A percentile compares a stretch with the other conserved stretches of the same genome.
phyloP scores from a whole-genome alignment of 2,113 vertebrate species.

The Callipepla squamata region DNA sequence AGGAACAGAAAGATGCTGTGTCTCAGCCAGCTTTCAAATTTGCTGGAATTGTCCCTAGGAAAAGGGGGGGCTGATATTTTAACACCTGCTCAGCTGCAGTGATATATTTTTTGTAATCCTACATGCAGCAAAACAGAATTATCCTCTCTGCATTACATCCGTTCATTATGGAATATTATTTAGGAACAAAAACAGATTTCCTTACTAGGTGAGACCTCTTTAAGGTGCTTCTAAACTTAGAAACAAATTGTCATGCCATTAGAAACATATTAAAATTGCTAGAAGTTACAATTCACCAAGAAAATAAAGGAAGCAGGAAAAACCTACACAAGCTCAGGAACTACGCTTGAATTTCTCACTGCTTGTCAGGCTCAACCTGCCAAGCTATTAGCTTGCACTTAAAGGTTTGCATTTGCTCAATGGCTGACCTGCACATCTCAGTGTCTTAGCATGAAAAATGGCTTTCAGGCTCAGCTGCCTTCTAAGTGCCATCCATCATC shows the following conservation, averaged over 20 bases:
- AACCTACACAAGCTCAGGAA: neutral
- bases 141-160: neutral
- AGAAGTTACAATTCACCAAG: neutral
- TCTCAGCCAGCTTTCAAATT: neutral
- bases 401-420: neutral
- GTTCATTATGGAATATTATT: neutral
- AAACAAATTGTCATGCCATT: neutral
- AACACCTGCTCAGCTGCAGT: neutral
- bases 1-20: neutral
- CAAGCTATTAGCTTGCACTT: conserved; percentile 26
- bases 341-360: neutral
- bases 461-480: conserved; percentile 35
- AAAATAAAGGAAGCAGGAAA: neutral
- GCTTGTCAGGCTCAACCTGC: neutral
- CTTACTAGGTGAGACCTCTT: neutral
- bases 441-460: conserved; percentile 15
- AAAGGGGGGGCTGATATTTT: neutral
- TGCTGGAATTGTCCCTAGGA: neutral
- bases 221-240: neutral
- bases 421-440: neutral
- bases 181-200: neutral
- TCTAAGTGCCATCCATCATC: conserved; percentile 48
- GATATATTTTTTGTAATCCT: neutral
- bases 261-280: neutral
- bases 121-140: neutral